Evolutionary conservation across 2,888 invertebrate genomes (phyloP).

Genomic region (Danaus chrysippus): DNA sequence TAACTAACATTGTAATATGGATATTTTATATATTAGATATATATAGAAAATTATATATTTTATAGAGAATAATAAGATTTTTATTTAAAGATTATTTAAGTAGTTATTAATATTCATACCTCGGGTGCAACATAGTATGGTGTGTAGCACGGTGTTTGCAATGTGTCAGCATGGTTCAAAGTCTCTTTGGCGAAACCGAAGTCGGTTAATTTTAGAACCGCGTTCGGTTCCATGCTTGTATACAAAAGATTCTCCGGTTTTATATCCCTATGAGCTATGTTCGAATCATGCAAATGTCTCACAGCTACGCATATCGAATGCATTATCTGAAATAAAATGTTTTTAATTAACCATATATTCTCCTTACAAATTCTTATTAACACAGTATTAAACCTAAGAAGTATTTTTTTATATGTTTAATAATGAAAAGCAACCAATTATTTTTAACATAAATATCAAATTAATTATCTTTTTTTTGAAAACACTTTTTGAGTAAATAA

Average conservation of each 20-base stretch:
- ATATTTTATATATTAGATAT: too few species aligned
- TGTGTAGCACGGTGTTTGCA: conserved; percentile 99
- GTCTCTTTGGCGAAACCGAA: conserved; percentile 99
- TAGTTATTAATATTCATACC: too few species aligned
- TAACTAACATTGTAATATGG: too few species aligned
- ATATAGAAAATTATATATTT: too few species aligned
- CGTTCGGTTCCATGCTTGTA: conserved; percentile 85
- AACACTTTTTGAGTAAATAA: too few species aligned
- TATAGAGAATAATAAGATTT: not conserved
- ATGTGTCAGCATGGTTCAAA: conserved; percentile 86
- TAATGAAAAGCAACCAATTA: too few species aligned
- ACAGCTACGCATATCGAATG: conserved; percentile 97
- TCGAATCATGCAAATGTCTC: conserved; percentile 93
- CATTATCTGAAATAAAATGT: conserved; percentile 84
- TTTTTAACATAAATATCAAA: too few species aligned
- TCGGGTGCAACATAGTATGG: conserved; percentile 95
- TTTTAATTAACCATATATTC: not conserved
- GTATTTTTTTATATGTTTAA: too few species aligned
- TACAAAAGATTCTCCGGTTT: conserved; percentile 98
- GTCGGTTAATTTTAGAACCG: conserved; percentile 97
- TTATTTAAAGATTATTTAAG: too few species aligned
- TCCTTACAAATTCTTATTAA: too few species aligned
- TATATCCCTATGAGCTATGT: conserved; percentile 98
- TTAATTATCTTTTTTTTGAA: too few species aligned
- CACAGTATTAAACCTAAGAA: too few species aligned